A percentile compares a stretch with the other conserved stretches of the same genome.
phyloP scores from a whole-genome alignment of 2,113 vertebrate species.

The Thermophis baileyi region DNA sequence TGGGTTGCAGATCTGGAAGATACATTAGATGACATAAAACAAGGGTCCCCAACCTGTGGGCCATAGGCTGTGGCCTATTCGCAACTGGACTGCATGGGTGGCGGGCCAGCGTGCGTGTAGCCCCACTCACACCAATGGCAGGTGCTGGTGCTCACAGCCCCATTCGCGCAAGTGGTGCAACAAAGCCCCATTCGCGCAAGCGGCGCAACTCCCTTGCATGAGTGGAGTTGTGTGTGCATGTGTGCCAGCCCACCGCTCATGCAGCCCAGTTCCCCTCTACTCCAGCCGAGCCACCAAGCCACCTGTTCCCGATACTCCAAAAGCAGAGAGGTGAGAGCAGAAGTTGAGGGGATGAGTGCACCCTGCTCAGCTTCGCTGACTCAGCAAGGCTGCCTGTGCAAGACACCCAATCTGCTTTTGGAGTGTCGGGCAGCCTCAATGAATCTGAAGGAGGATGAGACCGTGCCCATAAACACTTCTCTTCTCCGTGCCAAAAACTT shows the following conservation, averaged over 20 bases:
- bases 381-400: neutral
- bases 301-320: neutral
- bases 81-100: neutral
- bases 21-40: neutral
- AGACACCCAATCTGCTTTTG: neutral
- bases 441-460: neutral
- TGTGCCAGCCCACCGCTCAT: neutral
- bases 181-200: neutral
- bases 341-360: neutral
- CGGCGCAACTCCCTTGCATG: neutral
- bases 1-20: neutral
- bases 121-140: neutral
- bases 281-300: neutral
- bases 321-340: neutral
- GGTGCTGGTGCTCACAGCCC: neutral
- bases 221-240: neutral
- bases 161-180: fast-evolving
- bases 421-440: neutral
- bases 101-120: neutral
- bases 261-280: neutral
- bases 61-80: neutral
- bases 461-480: neutral
- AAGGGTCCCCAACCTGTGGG: neutral
- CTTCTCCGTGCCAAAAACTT: neutral
- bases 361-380: neutral